Base-by-base conservation (phyloP, 2,797 vertebrate genomes). In the Acanthis flammea region DNA sequence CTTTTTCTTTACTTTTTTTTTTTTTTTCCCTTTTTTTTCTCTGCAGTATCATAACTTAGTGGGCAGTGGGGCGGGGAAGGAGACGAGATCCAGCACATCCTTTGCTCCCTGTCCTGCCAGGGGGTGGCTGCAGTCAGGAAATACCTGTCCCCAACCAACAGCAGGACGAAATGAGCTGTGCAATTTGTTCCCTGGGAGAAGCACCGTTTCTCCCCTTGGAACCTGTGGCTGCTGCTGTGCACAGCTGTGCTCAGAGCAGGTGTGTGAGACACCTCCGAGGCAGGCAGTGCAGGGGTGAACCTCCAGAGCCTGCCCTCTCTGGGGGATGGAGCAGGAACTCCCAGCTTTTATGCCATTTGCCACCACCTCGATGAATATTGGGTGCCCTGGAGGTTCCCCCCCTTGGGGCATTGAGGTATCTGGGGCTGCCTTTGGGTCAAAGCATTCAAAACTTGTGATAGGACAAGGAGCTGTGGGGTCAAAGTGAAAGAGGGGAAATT, bases 221-320 rank as follows among this genome's bases (percentile, higher is more conserved):
- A 90, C 94, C 94, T 57, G 53, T 92, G 68, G 54, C 79, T 55
- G 91, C 83, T 90, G 88, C 87, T 55, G 12, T 12, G 45, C 80
- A 57, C 94, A 97, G 95, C 95, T 96, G 95, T 75, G 42, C 79
- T 89, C 65, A 63, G 96, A 87, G 90, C 90, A 97, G 95, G 97
- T 96, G 86, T 94, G 93, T 41, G 78, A 86, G 71, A 47, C 3
- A 2, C 21, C 67, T n/a, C n/a, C 14, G 5, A 47, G 68, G 67
- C 67, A 28, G 18, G 21, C 1, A 1, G 1, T 6, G 5, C 75
- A 61, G 16, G 51, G 48, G 9, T n/a, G n/a, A 82, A 17, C 30
- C 16, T 0, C 10, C 61, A 33, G 61, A 57, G 39, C 72, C 76
- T 41, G 6, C 19, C 1, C 28, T 67, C 33, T 55, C 48, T 2